These are phyloP conservation scores for Lasius fuliginosus DNA, from an alignment of 2,888 invertebrate genomes.

Conservation along the genomic window DNA sequence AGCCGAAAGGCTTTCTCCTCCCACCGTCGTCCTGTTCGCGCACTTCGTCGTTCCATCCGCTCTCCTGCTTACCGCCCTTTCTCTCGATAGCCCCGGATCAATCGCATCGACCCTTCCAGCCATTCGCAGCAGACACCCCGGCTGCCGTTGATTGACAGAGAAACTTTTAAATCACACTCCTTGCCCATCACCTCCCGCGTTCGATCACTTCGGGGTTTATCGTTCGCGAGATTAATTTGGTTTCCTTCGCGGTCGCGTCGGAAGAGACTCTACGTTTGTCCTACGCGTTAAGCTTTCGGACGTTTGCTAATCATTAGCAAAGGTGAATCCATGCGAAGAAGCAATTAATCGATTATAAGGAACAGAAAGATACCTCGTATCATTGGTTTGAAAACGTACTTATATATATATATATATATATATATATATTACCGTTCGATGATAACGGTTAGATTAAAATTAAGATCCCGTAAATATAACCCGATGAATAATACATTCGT, in stretches of 20 bases:
- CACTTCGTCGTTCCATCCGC: constrained; percentile 49
- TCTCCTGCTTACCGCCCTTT: constrained; percentile 46
- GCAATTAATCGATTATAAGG: constrained; percentile 14
- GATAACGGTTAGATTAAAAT: constrained; percentile 39
- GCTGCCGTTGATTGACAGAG: constrained; percentile 79
- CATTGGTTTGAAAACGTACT: background rate
- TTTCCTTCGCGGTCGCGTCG: constrained; percentile 15
- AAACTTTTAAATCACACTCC: constrained; percentile 78
- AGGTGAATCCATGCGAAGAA: constrained; percentile 1
- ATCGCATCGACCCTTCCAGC: constrained; percentile 79
- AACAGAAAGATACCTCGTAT: background rate
- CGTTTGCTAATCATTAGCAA: background rate
- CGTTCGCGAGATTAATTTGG: constrained; percentile 47
- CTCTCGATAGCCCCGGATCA: constrained; percentile 75
- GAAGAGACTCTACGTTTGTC: constrained; percentile 6
- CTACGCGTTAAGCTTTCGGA: constrained; percentile 11
- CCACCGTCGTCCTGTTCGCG: constrained; percentile 59
- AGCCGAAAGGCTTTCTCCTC: constrained; percentile 79
- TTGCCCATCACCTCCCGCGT: background rate
- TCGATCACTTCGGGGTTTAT: constrained; percentile 17
- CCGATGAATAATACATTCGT: constrained; percentile 46
- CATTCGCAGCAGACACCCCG: constrained; percentile 76
- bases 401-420: background rate
- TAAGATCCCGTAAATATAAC: constrained; percentile 53
- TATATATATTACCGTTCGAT: background rate